Conservation (phyloP, 2,888 invertebrate species). For the Melanophora roralis region DNA sequence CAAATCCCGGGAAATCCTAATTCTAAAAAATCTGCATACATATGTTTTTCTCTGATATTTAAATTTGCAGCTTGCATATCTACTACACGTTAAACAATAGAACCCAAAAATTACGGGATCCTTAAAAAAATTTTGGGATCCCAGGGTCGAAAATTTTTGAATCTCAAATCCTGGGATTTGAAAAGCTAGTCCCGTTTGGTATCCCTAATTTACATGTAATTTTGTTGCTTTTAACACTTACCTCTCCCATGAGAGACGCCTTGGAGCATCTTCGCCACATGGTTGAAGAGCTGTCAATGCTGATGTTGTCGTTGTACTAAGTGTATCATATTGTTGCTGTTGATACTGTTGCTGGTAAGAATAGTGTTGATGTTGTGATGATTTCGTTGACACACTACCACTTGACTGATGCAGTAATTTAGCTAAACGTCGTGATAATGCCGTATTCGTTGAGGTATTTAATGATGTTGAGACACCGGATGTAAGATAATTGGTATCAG, state of each 20-base stretch:
- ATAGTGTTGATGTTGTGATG: slow-evolving; percentile 65
- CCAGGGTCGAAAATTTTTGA: too few relatives aligned
- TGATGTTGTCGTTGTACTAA: slow-evolving; percentile 64
- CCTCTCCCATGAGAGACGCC: slow-evolving; percentile 80
- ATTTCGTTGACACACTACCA: slow-evolving; percentile 61
- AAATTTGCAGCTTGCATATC: too few relatives aligned
- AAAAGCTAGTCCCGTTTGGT: too few relatives aligned
- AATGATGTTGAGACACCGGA: slow-evolving; percentile 34
- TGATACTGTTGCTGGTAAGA: slow-evolving; percentile 58
- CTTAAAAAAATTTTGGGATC: too few relatives aligned
- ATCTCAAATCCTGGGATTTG: too few relatives aligned
- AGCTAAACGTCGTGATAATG: slow-evolving; percentile 71
- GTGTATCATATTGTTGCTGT: slow-evolving; percentile 77
- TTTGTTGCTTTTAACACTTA: slow-evolving; percentile 67
- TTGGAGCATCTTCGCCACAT: slow-evolving; percentile 77
- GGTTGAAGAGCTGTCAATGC: slow-evolving; percentile 47
- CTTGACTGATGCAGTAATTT: slow-evolving; percentile 74
- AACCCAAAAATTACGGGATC: too few relatives aligned
- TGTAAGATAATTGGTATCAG: slow-evolving; percentile 18
- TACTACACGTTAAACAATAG: too few relatives aligned
- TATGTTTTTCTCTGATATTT: too few relatives aligned
- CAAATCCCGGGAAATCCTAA: too few relatives aligned
- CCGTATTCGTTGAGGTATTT: slow-evolving; percentile 34
- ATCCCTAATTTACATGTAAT: too few relatives aligned
- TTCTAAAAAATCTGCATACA: too few relatives aligned